Percentiles rank a stretch among this genome's conserved stretches.
Conservation (phyloP, 2,797 vertebrate genomes). For the Clarias fuscus region DNA sequence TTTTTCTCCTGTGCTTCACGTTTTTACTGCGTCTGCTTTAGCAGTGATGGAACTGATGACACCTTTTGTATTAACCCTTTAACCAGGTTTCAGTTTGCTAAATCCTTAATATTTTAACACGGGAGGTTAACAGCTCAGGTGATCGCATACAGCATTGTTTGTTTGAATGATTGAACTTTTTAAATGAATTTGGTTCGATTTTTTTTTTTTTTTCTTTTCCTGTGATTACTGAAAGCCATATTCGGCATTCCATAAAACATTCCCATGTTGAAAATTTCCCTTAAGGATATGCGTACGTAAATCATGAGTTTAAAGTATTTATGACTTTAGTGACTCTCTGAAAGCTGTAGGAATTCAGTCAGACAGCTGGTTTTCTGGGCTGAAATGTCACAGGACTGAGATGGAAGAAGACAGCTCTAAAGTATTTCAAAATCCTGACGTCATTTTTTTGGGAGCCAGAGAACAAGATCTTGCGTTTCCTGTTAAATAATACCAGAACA, state of each 20-base stretch:
- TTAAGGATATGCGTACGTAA: background rate
- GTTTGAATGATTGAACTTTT: background rate
- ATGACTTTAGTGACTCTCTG: background rate
- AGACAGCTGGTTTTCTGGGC: slow-evolving; percentile 19
- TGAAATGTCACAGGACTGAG: background rate
- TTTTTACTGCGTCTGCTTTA: background rate
- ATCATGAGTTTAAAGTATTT: background rate
- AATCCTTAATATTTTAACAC: background rate
- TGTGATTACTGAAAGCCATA: background rate
- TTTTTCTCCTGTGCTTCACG: background rate
- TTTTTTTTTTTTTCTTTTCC: too few relatives aligned
- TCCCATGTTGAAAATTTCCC: background rate
- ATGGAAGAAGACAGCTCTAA: background rate
- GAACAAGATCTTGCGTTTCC: slow-evolving; percentile 25
- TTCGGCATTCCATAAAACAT: background rate
- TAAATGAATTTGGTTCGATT: background rate
- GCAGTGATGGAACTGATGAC: background rate
- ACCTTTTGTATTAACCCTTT: background rate
- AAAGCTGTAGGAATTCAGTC: background rate
- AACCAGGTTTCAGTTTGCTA: background rate
- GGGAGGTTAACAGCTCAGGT: background rate
- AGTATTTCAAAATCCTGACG: slow-evolving; percentile 13
- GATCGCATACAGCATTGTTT: background rate
- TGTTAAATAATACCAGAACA: background rate
- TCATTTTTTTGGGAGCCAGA: slow-evolving; percentile 13